phyloP scores from a whole-genome alignment of 2,797 vertebrate genomes.

The Chelon labrosus region DNA sequence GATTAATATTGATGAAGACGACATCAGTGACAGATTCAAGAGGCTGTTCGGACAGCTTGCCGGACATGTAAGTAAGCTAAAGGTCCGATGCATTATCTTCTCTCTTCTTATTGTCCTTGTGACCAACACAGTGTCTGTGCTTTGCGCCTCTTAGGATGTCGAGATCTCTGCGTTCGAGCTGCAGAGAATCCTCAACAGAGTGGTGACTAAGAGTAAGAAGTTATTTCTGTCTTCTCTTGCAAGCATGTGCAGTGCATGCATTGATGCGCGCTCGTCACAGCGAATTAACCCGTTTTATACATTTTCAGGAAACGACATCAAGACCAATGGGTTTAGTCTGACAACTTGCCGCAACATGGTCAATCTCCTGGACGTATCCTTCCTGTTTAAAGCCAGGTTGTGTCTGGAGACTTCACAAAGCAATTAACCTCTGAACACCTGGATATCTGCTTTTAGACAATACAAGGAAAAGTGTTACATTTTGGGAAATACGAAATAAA shows the following conservation, averaged over 20 bases:
- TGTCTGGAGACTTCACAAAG: not conserved
- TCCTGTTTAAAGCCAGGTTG: conserved; percentile 3
- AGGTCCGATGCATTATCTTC: not conserved
- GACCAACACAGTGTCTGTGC: not conserved
- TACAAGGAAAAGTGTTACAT: not conserved
- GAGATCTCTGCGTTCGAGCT: conserved; percentile 90
- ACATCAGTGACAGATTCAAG: conserved; percentile 85
- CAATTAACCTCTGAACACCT: not conserved
- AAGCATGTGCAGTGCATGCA: not conserved
- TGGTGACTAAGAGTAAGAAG: conserved; percentile 85
- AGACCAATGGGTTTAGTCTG: conserved; percentile 78
- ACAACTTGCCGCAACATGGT: conserved; percentile 80
- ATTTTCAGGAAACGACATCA: conserved; percentile 76
- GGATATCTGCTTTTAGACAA: not conserved
- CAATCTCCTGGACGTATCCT: conserved; percentile 86
- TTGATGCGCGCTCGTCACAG: not conserved
- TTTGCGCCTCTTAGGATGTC: conserved; percentile 80
- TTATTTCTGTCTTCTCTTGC: not conserved
- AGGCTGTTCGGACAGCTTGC: conserved; percentile 87
- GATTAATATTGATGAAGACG: conserved; percentile 84
- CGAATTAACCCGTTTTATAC: not conserved
- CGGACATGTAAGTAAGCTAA: conserved; percentile 82
- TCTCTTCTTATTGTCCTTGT: not conserved
- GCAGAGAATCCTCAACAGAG: conserved; percentile 86
- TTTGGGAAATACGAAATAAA: no score